A percentile compares a stretch with the other conserved stretches of the same genome.
phyloP scores from a whole-genome alignment of 2,113 vertebrate genomes.

The Trichechus manatus region DNA sequence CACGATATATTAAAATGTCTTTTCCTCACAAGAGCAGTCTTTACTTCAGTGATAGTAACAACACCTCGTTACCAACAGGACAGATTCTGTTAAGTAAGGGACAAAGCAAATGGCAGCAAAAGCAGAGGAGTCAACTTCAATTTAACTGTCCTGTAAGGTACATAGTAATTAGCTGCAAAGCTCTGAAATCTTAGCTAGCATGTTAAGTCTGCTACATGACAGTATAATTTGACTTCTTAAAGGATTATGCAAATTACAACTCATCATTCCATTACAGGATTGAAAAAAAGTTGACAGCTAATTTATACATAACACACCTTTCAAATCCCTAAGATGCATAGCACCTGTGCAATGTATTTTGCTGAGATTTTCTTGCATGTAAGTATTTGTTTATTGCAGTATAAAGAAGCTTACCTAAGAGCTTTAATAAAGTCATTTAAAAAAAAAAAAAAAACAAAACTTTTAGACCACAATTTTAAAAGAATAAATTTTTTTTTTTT shows the following conservation, averaged over 20 bases:
- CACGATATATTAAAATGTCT: conserved; percentile 78
- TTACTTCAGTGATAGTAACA: conserved; percentile 80
- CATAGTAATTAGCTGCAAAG: conserved; percentile 96
- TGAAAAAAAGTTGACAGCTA: conserved; percentile 96
- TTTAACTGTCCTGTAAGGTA: conserved; percentile 95
- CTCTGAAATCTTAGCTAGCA: conserved; percentile 95
- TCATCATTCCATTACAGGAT: conserved; percentile 96
- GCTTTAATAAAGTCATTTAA: conserved; percentile 84
- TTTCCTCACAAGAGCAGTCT: conserved; percentile 67
- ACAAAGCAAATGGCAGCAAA: conserved; percentile 89
- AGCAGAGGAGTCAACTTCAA: conserved; percentile 90
- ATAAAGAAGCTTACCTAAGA: conserved; percentile 87
- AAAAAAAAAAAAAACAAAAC: conserved; percentile 71
- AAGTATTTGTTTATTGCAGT: conserved; percentile 89
- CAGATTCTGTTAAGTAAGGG: conserved; percentile 84
- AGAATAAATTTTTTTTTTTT: conserved; percentile 82
- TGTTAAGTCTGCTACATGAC: conserved; percentile 98
- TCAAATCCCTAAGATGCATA: conserved; percentile 94
- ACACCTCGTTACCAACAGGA: conserved; percentile 79
- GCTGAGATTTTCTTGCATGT: conserved; percentile 87
- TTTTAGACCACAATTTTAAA: conserved; percentile 87
- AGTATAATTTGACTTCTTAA: conserved; percentile 99
- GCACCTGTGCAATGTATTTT: conserved; percentile 94
- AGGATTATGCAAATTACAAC: conserved; percentile 97
- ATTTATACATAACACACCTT: conserved; percentile 98